Conservation (phyloP, 1,140 invertebrate genomes). For the Stegodyphus mimosarum region DNA sequence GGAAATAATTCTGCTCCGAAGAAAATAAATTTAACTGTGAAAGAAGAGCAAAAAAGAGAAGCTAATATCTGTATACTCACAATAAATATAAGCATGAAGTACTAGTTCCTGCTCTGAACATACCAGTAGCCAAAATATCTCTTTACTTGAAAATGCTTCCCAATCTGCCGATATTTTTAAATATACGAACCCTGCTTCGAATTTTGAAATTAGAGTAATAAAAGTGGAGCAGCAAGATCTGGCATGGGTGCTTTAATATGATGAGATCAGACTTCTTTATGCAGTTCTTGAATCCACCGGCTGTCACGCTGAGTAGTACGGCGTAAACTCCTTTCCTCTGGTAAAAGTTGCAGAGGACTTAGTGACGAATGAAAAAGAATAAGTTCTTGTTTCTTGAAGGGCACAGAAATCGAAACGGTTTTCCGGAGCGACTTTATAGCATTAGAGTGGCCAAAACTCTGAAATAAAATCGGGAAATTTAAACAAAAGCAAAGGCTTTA, state of each 20-base stretch:
- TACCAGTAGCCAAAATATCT: too few species aligned
- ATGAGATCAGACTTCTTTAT: conserved; percentile 7
- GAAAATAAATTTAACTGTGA: too few species aligned
- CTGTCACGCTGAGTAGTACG: conserved; percentile 16
- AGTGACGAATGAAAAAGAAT: conserved; percentile 49
- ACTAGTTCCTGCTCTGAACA: too few species aligned
- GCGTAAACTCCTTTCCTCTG: conserved; percentile 22
- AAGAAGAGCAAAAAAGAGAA: too few species aligned
- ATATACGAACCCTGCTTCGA: not conserved
- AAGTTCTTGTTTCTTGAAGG: conserved; percentile 34
- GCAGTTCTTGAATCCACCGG: conserved; percentile 21
- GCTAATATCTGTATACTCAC: too few species aligned
- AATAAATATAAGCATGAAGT: too few species aligned
- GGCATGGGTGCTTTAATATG: conserved; percentile 8
- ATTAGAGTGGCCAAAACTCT: conserved; percentile 43
- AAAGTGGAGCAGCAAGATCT: not conserved
- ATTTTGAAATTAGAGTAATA: not conserved
- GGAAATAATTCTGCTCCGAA: too few species aligned
- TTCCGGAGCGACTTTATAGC: conserved; percentile 41
- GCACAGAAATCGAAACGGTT: conserved; percentile 47
- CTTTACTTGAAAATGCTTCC: too few species aligned
- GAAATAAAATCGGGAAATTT: conserved; percentile 42
- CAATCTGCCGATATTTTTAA: too few species aligned
- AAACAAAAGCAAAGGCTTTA: conserved; percentile 38
- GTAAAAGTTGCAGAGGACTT: conserved; percentile 22